These are phyloP conservation scores for Drosophila kambysellisi DNA, from an alignment of 2,888 invertebrate genomes.

Conservation along the genomic window DNA sequence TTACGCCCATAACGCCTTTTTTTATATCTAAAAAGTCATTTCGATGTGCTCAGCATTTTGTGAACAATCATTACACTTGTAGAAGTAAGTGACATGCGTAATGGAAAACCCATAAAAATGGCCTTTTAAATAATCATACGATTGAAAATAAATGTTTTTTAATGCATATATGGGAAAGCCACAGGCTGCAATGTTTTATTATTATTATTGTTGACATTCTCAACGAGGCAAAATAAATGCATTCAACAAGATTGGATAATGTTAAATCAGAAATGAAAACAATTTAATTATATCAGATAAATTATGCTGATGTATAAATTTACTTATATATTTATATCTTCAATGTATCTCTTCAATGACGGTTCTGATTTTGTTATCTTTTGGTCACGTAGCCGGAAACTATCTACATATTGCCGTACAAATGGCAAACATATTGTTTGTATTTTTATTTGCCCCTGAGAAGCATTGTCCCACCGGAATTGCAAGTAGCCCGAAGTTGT, in stretches of 20 bases:
- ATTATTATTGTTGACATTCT: conserved; percentile 1
- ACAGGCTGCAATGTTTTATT: not conserved
- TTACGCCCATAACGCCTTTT: conserved; percentile 24
- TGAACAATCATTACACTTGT: conserved; percentile 2
- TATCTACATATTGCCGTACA: conserved; percentile 48
- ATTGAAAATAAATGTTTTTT: conserved; percentile 23
- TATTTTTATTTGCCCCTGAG: conserved; percentile 23
- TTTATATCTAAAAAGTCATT: conserved; percentile 31
- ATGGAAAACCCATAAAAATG: conserved; percentile 20
- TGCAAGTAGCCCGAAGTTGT: conserved; percentile 50
- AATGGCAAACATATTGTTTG: conserved; percentile 66
- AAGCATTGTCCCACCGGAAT: conserved; percentile 53
- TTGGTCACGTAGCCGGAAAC: conserved; percentile 62
- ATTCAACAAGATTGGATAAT: not conserved
- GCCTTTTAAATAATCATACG: conserved; percentile 19
- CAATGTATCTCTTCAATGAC: not conserved
- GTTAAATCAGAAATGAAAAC: not conserved
- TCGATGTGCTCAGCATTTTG: conserved; percentile 20
- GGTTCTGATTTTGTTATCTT: conserved; percentile 25
- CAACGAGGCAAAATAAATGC: conserved; percentile 13
- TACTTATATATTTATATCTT: not conserved
- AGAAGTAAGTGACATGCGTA: conserved; percentile 13
- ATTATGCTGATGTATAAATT: conserved; percentile 1
- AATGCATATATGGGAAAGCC: not conserved
- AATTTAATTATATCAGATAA: conserved; percentile 7